Conservation (phyloP, 2,797 vertebrate genomes). For the Danio choprae region DNA sequence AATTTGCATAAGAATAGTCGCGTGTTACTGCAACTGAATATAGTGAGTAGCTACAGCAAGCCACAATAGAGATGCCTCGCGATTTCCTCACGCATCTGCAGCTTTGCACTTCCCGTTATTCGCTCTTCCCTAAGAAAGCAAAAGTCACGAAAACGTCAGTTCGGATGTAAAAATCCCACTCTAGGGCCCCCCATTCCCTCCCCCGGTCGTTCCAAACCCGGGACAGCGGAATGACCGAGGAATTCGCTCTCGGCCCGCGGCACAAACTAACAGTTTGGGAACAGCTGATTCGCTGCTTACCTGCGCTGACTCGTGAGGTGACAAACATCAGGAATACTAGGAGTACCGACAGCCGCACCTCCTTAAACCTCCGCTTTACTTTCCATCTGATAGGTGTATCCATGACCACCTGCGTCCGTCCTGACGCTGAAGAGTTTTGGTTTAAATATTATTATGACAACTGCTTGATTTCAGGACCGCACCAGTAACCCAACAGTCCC, state of each 20-base stretch:
- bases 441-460: slow-evolving; percentile 56
- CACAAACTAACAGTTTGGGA: slow-evolving; percentile 18
- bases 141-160: background rate
- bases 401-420: slow-evolving; percentile 80
- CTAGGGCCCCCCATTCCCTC: slow-evolving; percentile 24
- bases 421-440: slow-evolving; percentile 69
- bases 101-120: slow-evolving; percentile 10
- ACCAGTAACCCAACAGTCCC: slow-evolving; percentile 63
- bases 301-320: slow-evolving; percentile 81
- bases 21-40: background rate
- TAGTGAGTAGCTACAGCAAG: background rate
- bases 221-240: slow-evolving; percentile 41
- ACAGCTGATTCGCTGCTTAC: slow-evolving; percentile 69
- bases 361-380: slow-evolving; percentile 86
- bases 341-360: slow-evolving; percentile 75
- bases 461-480: slow-evolving; percentile 70
- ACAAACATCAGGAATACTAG: slow-evolving; percentile 80
- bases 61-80: background rate
- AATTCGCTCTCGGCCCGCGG: slow-evolving; percentile 11
- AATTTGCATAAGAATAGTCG: background rate
- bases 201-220: slow-evolving; percentile 36
- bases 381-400: slow-evolving; percentile 87
- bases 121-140: background rate
- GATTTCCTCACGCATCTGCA: slow-evolving; percentile 2
- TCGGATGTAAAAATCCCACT: slow-evolving; percentile 2